A percentile compares a stretch with the other conserved stretches of the same genome.
These are phyloP conservation scores for Antennarius maculatus DNA, from an alignment of 2,797 vertebrate species.

Conservation along the genomic window DNA sequence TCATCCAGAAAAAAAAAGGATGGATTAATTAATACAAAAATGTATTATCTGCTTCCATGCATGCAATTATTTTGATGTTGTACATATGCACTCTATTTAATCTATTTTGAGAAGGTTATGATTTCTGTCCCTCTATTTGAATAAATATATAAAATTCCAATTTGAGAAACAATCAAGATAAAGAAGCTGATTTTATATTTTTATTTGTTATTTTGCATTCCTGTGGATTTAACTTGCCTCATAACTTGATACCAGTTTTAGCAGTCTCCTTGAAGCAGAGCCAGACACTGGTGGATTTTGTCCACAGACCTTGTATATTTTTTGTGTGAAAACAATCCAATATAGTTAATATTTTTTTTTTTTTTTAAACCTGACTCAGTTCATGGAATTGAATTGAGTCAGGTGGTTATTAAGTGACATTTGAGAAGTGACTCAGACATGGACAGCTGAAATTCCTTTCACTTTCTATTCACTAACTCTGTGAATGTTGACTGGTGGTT, in stretches of 20 bases:
- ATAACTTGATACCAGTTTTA: conserved; percentile 49
- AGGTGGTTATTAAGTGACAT: conserved; percentile 35
- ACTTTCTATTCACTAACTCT: conserved; percentile 9
- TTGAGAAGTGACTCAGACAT: conserved; percentile 22
- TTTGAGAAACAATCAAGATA: neutral
- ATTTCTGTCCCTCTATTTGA: no score
- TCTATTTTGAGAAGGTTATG: neutral
- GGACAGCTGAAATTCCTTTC: conserved; percentile 47
- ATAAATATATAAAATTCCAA: neutral
- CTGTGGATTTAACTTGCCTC: conserved; percentile 69
- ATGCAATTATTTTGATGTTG: neutral
- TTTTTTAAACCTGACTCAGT: conserved; percentile 8
- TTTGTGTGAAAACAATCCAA: conserved; percentile 24
- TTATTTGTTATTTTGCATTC: conserved; percentile 64
- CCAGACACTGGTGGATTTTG: conserved; percentile 54
- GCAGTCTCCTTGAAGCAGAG: conserved; percentile 34
- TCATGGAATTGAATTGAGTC: conserved; percentile 16
- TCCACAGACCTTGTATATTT: conserved; percentile 38
- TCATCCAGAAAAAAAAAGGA: no score
- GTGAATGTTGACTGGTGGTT: neutral
- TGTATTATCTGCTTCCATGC: neutral
- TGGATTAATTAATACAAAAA: neutral
- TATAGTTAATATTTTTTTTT: conserved; percentile 17
- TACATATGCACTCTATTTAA: neutral
- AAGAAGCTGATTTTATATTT: conserved; percentile 29